Percentiles rank a stretch among this genome's conserved stretches.
Evolutionary conservation across 2,797 vertebrate genomes (phyloP).

Genomic region (Melanotaenia pygmaea): DNA sequence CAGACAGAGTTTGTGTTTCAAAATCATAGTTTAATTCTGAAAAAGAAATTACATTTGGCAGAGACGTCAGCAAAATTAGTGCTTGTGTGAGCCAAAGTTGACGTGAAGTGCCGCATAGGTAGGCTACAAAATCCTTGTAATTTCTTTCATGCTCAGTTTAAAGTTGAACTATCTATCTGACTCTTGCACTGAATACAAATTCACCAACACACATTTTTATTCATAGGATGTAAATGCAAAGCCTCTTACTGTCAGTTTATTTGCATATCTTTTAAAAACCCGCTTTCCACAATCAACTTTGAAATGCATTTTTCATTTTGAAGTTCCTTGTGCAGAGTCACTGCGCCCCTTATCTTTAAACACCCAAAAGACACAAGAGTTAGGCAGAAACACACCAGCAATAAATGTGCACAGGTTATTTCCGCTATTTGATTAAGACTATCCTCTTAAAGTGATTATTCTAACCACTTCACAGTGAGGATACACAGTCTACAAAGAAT

Average conservation of each 20-base stretch:
- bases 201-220: conserved; percentile 43
- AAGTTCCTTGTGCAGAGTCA: conserved; percentile 24
- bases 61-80: neutral
- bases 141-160: conserved; percentile 43
- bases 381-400: conserved; percentile 5
- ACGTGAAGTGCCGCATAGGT: conserved; percentile 14
- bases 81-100: conserved; percentile 2
- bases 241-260: conserved; percentile 66
- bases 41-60: neutral
- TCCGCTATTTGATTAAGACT: conserved; percentile 11
- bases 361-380: conserved; percentile 9
- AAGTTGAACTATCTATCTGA: conserved; percentile 46
- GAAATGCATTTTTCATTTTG: conserved; percentile 49
- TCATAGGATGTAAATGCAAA: conserved; percentile 62
- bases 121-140: conserved; percentile 31
- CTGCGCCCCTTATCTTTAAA: conserved; percentile 41
- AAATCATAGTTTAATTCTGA: neutral
- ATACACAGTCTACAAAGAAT: neutral
- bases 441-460: neutral
- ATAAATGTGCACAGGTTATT: conserved; percentile 3
- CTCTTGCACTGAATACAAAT: conserved; percentile 53
- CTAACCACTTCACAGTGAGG: neutral
- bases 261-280: conserved; percentile 73
- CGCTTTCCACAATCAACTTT: conserved; percentile 60
- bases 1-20: neutral